phyloP scores from a whole-genome alignment of 2,888 invertebrate genomes.

The Chymomyza amoena region DNA sequence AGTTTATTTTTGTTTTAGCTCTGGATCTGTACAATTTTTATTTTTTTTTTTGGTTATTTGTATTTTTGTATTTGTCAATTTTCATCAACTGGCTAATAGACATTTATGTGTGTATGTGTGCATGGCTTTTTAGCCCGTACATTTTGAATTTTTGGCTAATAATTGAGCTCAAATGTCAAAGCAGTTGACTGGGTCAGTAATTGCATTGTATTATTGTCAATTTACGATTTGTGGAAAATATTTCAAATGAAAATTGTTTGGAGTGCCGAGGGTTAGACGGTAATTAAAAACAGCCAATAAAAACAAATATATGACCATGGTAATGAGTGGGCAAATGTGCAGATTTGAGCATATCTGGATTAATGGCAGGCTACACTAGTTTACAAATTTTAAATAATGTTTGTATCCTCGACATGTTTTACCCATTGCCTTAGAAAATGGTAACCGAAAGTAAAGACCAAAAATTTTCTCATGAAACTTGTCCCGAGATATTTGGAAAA shows the following conservation, averaged over 20 bases:
- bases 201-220: constrained; percentile 47
- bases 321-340: neutral
- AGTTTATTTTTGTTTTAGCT: neutral
- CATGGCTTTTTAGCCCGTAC: constrained; percentile 28
- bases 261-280: neutral
- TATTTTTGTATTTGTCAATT: constrained; percentile 37
- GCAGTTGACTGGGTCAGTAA: constrained; percentile 44
- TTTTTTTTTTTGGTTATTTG: constrained; percentile 54
- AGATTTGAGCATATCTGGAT: too few species aligned
- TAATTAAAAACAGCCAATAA: neutral
- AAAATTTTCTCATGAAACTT: too few species aligned
- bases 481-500: too few species aligned
- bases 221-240: constrained; percentile 16
- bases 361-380: too few species aligned
- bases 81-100: neutral
- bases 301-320: neutral
- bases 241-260: neutral
- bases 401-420: too few species aligned
- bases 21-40: constrained; percentile 51
- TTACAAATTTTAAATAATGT: too few species aligned
- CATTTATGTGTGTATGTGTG: neutral
- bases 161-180: constrained; percentile 63
- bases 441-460: too few species aligned
- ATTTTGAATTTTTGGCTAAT: constrained; percentile 39
- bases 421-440: too few species aligned